Evolutionary conservation across 2,888 invertebrate genomes (phyloP).

Genomic region (Ectobius pallidus): DNA sequence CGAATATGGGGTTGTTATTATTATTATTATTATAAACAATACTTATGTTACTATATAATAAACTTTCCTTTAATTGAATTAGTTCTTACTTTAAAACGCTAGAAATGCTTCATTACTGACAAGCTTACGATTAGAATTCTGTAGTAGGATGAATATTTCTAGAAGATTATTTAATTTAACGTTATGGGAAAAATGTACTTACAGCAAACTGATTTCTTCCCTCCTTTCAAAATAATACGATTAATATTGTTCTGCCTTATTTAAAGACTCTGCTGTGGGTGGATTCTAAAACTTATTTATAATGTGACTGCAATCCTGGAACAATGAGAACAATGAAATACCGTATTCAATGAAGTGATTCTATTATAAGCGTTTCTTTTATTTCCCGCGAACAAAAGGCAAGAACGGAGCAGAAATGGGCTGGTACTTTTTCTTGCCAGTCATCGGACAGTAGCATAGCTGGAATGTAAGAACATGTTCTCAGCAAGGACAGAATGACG

Average conservation of each 20-base stretch:
- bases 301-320: not conserved
- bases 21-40: no score
- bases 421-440: not conserved
- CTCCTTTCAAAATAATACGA: not conserved
- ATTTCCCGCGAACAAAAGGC: conserved; percentile 26
- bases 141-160: not conserved
- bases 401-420: not conserved
- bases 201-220: no score
- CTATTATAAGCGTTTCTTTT: conserved; percentile 6
- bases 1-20: no score
- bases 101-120: no score
- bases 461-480: no score
- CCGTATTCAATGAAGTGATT: conserved; percentile 19
- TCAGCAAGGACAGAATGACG: not conserved
- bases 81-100: no score
- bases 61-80: no score
- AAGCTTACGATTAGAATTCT: no score
- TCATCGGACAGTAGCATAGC: not conserved
- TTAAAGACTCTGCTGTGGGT: not conserved
- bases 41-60: no score
- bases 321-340: conserved; percentile 18
- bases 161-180: not conserved
- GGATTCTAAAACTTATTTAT: no score
- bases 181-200: not conserved
- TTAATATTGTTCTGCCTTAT: no score